Evolutionary conservation across 2,888 invertebrate species (phyloP).

Genomic region (Esperia sulphurella): DNA sequence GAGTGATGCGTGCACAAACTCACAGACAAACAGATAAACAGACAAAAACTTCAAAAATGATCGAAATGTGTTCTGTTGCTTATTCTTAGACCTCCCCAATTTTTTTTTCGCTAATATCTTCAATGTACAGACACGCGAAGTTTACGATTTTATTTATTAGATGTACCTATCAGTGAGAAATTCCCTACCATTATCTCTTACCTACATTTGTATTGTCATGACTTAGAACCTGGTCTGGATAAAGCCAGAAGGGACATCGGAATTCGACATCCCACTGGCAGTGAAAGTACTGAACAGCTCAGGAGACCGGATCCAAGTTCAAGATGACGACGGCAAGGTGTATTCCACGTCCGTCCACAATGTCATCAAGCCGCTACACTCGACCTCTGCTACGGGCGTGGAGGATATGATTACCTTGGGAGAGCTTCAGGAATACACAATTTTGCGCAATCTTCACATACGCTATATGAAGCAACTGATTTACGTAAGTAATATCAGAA

Average conservation of each 20-base stretch:
- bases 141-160: too few species aligned
- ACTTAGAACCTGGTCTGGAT: slow-evolving; percentile 91
- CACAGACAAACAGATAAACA: too few species aligned
- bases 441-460: slow-evolving; percentile 92
- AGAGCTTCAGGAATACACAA: slow-evolving; percentile 96
- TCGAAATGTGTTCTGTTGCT: too few species aligned
- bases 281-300: slow-evolving; percentile 89
- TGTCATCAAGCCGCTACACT: slow-evolving; percentile 86
- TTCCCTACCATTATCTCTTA: too few species aligned
- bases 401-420: slow-evolving; percentile 98
- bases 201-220: too few species aligned
- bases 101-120: too few species aligned
- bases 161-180: too few species aligned
- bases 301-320: slow-evolving; percentile 86
- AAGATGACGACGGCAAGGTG: slow-evolving; percentile 91
- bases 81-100: too few species aligned
- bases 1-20: too few species aligned
- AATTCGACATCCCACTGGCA: slow-evolving; percentile 92
- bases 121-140: too few species aligned
- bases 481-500: slow-evolving; percentile 84
- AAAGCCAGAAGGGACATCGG: slow-evolving; percentile 83
- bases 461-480: slow-evolving; percentile 93
- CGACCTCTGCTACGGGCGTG: slow-evolving; percentile 88
- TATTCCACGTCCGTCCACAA: slow-evolving; percentile 78
- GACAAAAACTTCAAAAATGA: too few species aligned